phyloP scores from a whole-genome alignment of 2,113 vertebrate species.

The Marcusenius ussheri region DNA sequence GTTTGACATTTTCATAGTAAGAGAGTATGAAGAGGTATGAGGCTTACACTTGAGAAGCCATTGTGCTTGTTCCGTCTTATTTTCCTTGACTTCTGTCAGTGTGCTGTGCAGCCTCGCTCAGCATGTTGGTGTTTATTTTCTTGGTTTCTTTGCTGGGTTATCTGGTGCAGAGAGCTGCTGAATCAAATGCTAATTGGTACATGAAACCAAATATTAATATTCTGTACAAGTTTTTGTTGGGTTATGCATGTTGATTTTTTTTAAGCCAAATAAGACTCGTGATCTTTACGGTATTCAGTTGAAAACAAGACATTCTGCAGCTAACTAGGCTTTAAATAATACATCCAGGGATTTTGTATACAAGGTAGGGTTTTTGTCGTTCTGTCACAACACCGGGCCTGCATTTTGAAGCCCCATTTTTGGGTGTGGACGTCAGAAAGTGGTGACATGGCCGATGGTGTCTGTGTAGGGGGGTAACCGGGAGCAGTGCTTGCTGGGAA shows the following conservation, averaged over 20 bases:
- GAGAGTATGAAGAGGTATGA: not conserved
- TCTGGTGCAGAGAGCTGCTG: not conserved
- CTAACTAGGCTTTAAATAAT: not conserved
- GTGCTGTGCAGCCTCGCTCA: not conserved
- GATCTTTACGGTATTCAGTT: not conserved
- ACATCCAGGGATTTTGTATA: not conserved
- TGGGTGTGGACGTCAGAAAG: not conserved
- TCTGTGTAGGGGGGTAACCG: not conserved
- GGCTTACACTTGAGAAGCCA: not conserved
- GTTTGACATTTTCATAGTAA: not conserved
- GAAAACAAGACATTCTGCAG: not conserved
- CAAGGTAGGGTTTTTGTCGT: not conserved
- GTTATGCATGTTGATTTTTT: not conserved
- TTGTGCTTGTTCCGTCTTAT: not conserved
- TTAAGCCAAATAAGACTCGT: not conserved
- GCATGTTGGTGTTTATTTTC: not conserved
- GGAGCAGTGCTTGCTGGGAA: not conserved
- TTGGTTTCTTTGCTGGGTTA: not conserved
- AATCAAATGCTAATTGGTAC: conserved; percentile 9
- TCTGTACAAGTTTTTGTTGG: conserved; percentile 1
- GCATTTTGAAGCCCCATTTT: not conserved
- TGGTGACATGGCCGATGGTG: not conserved
- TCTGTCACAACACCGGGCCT: not conserved
- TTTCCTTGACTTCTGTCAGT: not conserved
- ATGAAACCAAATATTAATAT: conserved; percentile 6